Evolutionary conservation across 64 coral and sea anemone genomes (phyloP).

Genomic region (Trachythela sp.): DNA sequence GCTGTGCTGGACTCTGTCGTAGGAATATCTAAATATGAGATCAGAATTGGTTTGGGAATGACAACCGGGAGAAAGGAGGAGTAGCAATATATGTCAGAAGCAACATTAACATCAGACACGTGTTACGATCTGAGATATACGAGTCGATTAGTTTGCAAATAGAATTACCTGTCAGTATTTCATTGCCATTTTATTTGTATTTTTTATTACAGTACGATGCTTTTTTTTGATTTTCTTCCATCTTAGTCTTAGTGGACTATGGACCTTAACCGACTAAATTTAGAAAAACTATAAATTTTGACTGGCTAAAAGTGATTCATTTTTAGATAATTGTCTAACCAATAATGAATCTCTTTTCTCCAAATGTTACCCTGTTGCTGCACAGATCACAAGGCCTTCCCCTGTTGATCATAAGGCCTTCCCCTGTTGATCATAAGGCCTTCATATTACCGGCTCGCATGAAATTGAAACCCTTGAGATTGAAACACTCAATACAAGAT

Average conservation of each 20-base stretch:
- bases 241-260: too few relatives aligned
- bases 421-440: background rate
- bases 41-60: constrained; percentile 42
- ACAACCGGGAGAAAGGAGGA: constrained; percentile 41
- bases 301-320: background rate
- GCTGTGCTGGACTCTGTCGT: too few relatives aligned
- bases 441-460: background rate
- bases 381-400: background rate
- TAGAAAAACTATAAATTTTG: constrained; percentile 20
- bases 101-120: constrained; percentile 33
- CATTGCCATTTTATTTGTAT: constrained; percentile 39
- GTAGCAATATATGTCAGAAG: constrained; percentile 34
- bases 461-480: constrained; percentile 6
- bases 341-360: background rate
- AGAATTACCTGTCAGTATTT: constrained; percentile 35
- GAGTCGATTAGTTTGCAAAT: constrained; percentile 34
- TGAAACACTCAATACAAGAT: background rate
- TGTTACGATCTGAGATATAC: constrained; percentile 31
- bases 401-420: background rate
- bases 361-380: background rate
- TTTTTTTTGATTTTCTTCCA: too few relatives aligned
- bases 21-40: too few relatives aligned
- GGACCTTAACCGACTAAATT: background rate
- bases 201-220: too few relatives aligned
- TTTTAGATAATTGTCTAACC: background rate